Percentiles rank a stretch among this genome's conserved stretches.
Evolutionary conservation across 2,888 invertebrate genomes (phyloP).

Genomic region (Gandaritis pyraliata): DNA sequence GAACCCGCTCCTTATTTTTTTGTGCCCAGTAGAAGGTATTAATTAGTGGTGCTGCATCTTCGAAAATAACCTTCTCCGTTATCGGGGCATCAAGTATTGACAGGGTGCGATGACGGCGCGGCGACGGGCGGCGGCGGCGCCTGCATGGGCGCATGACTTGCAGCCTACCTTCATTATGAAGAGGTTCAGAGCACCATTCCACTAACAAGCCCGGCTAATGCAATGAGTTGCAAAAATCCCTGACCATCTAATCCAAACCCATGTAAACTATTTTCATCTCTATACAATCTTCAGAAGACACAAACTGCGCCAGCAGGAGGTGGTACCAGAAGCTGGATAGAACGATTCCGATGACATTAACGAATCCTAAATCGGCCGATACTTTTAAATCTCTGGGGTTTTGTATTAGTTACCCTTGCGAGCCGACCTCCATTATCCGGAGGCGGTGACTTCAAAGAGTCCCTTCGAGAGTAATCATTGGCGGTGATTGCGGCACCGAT

Average conservation of each 20-base stretch:
- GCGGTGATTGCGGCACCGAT: slow-evolving; percentile 63
- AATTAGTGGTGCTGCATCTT: slow-evolving; percentile 79
- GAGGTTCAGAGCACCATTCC: slow-evolving; percentile 52
- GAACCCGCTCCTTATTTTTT: slow-evolving; percentile 70
- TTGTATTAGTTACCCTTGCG: slow-evolving; percentile 66
- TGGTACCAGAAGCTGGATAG: slow-evolving; percentile 69
- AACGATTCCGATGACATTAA: slow-evolving; percentile 78
- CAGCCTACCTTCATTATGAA: slow-evolving; percentile 76
- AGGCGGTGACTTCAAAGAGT: slow-evolving; percentile 74
- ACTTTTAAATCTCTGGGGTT: slow-evolving; percentile 65
- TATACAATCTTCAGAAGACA: slow-evolving; percentile 46
- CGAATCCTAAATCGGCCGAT: slow-evolving; percentile 71
- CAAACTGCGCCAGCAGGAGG: slow-evolving; percentile 45
- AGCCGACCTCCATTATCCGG: slow-evolving; percentile 61
- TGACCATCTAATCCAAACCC: slow-evolving; percentile 47
- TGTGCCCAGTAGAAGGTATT: slow-evolving; percentile 69
- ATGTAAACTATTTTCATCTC: slow-evolving; percentile 50
- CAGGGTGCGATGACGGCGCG: slow-evolving; percentile 74
- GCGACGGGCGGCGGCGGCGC: slow-evolving; percentile 73
- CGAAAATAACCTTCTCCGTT: slow-evolving; percentile 79
- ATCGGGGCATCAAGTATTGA: slow-evolving; percentile 77
- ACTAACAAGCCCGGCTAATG: slow-evolving; percentile 83
- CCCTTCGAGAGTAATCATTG: slow-evolving; percentile 65
- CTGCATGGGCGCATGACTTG: slow-evolving; percentile 78
- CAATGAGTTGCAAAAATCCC: slow-evolving; percentile 80